Evolutionary conservation across 2,797 vertebrate genomes (phyloP).

Genomic region (Leptodactylus fallax): DNA sequence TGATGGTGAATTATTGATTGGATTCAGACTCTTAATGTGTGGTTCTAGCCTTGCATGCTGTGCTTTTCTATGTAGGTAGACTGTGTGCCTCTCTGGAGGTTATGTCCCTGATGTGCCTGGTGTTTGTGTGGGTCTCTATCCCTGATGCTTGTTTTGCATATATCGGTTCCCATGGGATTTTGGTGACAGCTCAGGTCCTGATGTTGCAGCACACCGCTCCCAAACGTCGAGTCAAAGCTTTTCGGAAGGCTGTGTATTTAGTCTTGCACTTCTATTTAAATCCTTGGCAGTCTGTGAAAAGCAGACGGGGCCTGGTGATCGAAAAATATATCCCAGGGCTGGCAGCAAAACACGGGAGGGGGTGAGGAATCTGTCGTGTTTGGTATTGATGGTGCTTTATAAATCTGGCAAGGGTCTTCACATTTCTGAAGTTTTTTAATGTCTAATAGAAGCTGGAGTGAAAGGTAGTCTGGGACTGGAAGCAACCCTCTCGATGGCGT

Average conservation of each 20-base stretch:
- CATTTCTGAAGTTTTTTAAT: conserved; percentile 24
- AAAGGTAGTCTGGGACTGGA: conserved; percentile 30
- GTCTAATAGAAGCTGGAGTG: conserved; percentile 21
- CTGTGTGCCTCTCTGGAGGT: background rate
- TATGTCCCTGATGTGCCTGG: background rate
- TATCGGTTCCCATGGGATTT: conserved; percentile 26
- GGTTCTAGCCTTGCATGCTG: no score
- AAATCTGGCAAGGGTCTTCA: conserved; percentile 38
- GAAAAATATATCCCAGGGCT: conserved; percentile 36
- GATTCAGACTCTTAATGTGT: no score
- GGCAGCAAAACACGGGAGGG: conserved; percentile 3
- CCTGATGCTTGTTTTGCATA: conserved; percentile 6
- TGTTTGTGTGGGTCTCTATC: conserved; percentile 24
- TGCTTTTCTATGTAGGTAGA: background rate
- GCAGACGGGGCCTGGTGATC: conserved; percentile 46
- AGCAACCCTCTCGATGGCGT: conserved; percentile 25
- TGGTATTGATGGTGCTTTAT: conserved; percentile 11
- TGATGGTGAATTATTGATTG: background rate
- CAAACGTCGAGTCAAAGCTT: conserved; percentile 33
- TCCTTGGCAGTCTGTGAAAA: conserved; percentile 39
- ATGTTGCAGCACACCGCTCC: conserved; percentile 26
- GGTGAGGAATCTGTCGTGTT: conserved; percentile 19
- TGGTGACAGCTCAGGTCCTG: conserved; percentile 38
- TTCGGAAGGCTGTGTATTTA: conserved; percentile 26
- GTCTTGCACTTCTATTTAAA: conserved; percentile 57